A percentile compares a stretch with the other conserved stretches of the same genome.
Evolutionary conservation across 1,140 invertebrate genomes (phyloP).

Genomic region (Penaeus vannamei): DNA sequence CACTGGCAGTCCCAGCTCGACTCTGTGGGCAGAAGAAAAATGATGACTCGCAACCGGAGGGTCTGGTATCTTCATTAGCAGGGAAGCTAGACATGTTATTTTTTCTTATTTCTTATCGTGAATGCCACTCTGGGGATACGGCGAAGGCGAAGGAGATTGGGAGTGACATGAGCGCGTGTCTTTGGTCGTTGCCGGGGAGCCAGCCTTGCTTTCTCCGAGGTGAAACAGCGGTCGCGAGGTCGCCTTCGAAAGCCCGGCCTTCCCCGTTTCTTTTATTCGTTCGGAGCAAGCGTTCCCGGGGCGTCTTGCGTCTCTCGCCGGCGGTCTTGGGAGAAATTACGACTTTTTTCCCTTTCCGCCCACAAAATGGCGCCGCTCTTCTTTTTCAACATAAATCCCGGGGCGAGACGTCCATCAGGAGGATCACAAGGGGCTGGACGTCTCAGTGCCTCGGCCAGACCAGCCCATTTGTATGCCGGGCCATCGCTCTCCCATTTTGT

Average conservation of each 20-base stretch:
- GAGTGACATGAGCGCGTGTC: too few relatives aligned
- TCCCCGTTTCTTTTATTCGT: too few relatives aligned
- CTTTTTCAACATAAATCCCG: constrained; percentile 35
- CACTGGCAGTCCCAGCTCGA: neutral
- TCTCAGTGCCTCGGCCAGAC: neutral
- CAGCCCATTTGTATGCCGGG: constrained; percentile 21
- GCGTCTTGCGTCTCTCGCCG: too few relatives aligned
- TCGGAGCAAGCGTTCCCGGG: too few relatives aligned
- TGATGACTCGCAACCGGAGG: neutral
- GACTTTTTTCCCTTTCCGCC: constrained; percentile 31
- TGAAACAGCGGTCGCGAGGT: too few relatives aligned
- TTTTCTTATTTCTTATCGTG: constrained; percentile 49
- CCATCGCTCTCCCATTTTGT: neutral
- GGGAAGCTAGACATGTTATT: constrained; percentile 10
- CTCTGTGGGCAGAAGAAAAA: neutral
- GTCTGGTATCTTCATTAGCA: constrained; percentile 23
- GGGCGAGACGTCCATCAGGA: constrained; percentile 17
- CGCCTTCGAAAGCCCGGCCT: too few relatives aligned
- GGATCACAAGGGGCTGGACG: constrained; percentile 14
- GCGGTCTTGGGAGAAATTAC: too few relatives aligned
- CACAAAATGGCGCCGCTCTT: constrained; percentile 35
- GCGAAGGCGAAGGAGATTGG: too few relatives aligned
- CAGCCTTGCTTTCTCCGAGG: neutral
- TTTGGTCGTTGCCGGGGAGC: neutral
- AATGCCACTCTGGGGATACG: neutral